These are phyloP conservation scores for Pocillopora damicornis DNA, from an alignment of 64 coral and sea anemone genomes.

Conservation along the genomic window DNA sequence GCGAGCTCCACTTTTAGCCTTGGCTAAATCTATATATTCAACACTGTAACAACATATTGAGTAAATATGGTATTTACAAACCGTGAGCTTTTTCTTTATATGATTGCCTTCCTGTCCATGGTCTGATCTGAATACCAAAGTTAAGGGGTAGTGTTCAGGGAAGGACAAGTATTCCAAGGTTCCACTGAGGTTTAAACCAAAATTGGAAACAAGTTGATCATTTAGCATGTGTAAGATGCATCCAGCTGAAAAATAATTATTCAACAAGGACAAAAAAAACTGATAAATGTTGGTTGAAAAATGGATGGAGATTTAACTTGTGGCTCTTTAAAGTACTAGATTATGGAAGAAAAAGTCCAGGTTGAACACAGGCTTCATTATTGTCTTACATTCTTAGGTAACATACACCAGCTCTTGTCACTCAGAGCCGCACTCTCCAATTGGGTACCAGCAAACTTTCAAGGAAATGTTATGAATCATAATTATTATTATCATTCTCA, in stretches of 20 bases:
- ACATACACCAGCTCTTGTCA: no score
- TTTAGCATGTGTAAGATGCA: slow-evolving; percentile 60
- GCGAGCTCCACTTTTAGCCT: no score
- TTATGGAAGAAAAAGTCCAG: neutral
- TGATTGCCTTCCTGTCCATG: neutral
- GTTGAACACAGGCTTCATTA: no score
- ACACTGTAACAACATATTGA: neutral
- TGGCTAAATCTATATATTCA: no score
- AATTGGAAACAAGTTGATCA: slow-evolving; percentile 38
- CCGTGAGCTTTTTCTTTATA: slow-evolving; percentile 44
- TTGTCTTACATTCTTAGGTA: no score
- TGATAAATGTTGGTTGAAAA: neutral
- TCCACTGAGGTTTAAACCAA: slow-evolving; percentile 20
- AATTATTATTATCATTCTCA: no score
- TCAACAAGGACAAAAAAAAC: neutral
- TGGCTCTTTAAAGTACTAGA: neutral
- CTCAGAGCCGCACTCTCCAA: no score
- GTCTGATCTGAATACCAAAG: slow-evolving; percentile 47
- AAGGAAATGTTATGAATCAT: no score
- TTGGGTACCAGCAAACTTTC: no score
- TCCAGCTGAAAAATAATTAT: slow-evolving; percentile 43
- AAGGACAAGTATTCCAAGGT: slow-evolving; percentile 1
- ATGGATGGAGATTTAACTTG: no score
- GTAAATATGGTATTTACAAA: neutral
- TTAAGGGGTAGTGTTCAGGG: slow-evolving; percentile 41